Evolutionary conservation across 2,797 vertebrate genomes (phyloP), one percentile per base, ranked within the genome.

Genomic region (Anisognathus igniventris): DNA sequence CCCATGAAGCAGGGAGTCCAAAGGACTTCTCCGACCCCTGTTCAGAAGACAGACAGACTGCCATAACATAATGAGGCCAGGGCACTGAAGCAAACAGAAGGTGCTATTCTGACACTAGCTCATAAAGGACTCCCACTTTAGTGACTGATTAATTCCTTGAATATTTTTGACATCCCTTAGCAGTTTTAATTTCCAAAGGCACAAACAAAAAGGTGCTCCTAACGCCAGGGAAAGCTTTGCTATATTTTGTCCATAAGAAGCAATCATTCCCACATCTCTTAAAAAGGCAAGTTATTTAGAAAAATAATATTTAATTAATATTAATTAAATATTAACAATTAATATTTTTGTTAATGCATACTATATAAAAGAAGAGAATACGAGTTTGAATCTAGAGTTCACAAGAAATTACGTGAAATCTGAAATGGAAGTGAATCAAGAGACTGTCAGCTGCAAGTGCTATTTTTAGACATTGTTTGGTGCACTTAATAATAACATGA

Each of bases 381-480:
- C 31, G n/a, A 62, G 8, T 18, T 70, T 85, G 42, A 70, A 58
- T 62, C 8, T 35, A 6, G n/a, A 48, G 14, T 51, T 86, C 39
- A 66, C 60, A 66, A 18, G 44, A 79, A 91, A 87, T 58, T 15
- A n/a, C 4, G 28, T 4, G 22, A 88, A 85, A 65, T 4, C 15
- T 47, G 50, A 85, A 89, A 61, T 11, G 18, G 18, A 84, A 66
- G 25, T 5, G 2, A 44, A 7, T 44, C 15, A 35, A 73, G 48
- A 80, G 12, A 73, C 22, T 45, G 17, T 42, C 33, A 47, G 7
- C 4, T 2, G 0, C 39, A 76, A 76, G 18, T 0, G 0, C 6
- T 72, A 54, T 44, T 91, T 93, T 72, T 72, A 75, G 25, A 50
- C 16, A 53, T 40, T 13, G 7, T 75, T 75, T 54, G 11, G 8